Evolutionary conservation across 2,888 invertebrate genomes (phyloP), one percentile per base, ranked within the genome.

Genomic region (Drosophila rubida): DNA sequence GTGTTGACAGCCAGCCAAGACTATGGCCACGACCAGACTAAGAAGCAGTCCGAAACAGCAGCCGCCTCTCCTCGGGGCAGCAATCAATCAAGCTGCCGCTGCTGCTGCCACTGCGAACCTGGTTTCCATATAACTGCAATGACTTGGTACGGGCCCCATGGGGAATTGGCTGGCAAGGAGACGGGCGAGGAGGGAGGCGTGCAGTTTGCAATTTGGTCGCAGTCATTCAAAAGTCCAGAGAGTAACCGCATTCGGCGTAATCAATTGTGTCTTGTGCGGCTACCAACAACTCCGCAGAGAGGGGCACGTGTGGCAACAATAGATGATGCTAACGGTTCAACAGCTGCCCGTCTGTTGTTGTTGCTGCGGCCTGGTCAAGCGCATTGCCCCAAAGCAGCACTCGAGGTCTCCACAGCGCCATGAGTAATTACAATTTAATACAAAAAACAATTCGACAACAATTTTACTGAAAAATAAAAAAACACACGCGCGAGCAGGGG

Each of bases 351-450:
- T 23, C 9, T 49, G 53, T 37, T 68, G 49, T 19, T 49, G 25
- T 25, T 25, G 25, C 6, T 6, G 4, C 35, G 54, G 60, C 41
- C 72, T 61, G 66, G 66, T 75, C 75, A 72, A 69, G 75, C 71
- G 30, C 45, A 62, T 27, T 32, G 60, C 53, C 48, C 54, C 65
- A 61, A 45, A 59, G 7, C 35, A 14, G 13, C 14, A 32, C 22
- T 30, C 32, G n/a, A 32, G 39, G 39, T 16, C 61, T 54, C 57
- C 63, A 77, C 71, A 78, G 76, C 75, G 72, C 80, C 79, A 80
- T 88, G 89, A 90, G 80, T 90, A 90, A 90, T 90, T 90, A 88
- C 89, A 87, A 75, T 86, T 86, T 85, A 86, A 86, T 88, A 69
- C 61, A 66, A 70, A 63, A 53, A 68, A 76, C 75, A 70, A 79